Conservation (phyloP, 2,888 invertebrate genomes). For the Marasmarcha lunaedactyla region DNA sequence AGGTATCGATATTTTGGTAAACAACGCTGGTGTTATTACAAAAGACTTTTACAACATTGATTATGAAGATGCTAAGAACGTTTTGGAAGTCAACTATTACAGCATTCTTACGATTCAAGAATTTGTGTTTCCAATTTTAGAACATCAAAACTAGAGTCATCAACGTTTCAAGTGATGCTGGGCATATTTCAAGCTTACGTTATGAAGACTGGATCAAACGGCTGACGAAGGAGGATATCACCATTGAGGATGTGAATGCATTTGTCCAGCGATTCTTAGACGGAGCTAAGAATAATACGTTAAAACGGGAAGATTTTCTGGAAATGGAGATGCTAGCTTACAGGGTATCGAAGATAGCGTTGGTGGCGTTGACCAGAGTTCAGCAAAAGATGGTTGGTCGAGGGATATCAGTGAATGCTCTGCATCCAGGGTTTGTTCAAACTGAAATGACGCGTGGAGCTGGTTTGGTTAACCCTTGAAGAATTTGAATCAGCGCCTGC, state of each 20-base stretch:
- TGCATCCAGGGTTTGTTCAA: constrained; percentile 24
- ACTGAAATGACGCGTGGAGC: constrained; percentile 21
- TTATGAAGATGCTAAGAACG: constrained; percentile 22
- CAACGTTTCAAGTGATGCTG: constrained; percentile 23
- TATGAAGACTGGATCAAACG: constrained; percentile 20
- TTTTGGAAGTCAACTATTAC: constrained; percentile 22
- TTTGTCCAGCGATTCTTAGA: constrained; percentile 24
- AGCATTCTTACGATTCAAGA: constrained; percentile 21
- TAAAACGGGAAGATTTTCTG: constrained; percentile 19
- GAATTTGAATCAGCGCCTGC: constrained; percentile 18
- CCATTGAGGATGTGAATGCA: constrained; percentile 18
- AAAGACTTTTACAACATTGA: constrained; percentile 15
- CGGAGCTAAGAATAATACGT: constrained; percentile 17
- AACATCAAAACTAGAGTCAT: constrained; percentile 21
- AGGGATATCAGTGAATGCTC: constrained; percentile 21
- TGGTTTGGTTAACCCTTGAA: constrained; percentile 15
- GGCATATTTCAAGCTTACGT: constrained; percentile 21
- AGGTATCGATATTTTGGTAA: constrained; percentile 25
- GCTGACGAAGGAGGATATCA: constrained; percentile 17
- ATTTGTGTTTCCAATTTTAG: constrained; percentile 20
- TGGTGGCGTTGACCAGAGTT: constrained; percentile 19
- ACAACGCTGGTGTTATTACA: constrained; percentile 23
- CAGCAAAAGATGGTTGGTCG: constrained; percentile 20
- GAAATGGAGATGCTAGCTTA: constrained; percentile 15
- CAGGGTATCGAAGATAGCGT: constrained; percentile 22